phyloP scores from a whole-genome alignment of 2,888 invertebrate species.

The Argyresthia goedartella region DNA sequence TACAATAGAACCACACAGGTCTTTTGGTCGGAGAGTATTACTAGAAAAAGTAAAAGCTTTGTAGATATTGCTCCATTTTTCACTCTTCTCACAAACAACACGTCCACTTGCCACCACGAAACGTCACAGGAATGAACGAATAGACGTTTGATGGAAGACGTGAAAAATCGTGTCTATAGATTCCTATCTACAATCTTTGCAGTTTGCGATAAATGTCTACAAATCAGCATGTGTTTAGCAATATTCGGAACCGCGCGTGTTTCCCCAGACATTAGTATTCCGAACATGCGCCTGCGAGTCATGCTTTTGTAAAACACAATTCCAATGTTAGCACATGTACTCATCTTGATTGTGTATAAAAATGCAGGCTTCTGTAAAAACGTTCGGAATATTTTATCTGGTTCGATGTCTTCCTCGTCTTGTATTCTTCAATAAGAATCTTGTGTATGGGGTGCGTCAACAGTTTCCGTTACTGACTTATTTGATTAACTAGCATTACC shows the following conservation, averaged over 20 bases:
- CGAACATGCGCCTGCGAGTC: slow-evolving; percentile 11
- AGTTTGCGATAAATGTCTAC: background rate
- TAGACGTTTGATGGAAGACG: background rate
- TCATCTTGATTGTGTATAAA: background rate
- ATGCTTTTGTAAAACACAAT: background rate
- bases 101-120: no score
- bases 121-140: background rate
- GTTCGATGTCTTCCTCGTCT: background rate
- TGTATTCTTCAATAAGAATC: background rate
- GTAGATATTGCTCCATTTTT: no score
- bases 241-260: slow-evolving; percentile 25
- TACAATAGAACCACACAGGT: no score
- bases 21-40: no score
- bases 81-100: no score
- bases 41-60: no score
- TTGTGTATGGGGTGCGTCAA: no score
- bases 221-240: background rate
- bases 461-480: no score
- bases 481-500: no score
- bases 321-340: background rate
- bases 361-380: background rate
- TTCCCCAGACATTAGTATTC: slow-evolving; percentile 54
- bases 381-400: background rate
- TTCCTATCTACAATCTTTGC: no score
- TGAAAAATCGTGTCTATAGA: no score